Conservation (phyloP, 2,797 vertebrate species). For the Crenuchus spilurus region DNA sequence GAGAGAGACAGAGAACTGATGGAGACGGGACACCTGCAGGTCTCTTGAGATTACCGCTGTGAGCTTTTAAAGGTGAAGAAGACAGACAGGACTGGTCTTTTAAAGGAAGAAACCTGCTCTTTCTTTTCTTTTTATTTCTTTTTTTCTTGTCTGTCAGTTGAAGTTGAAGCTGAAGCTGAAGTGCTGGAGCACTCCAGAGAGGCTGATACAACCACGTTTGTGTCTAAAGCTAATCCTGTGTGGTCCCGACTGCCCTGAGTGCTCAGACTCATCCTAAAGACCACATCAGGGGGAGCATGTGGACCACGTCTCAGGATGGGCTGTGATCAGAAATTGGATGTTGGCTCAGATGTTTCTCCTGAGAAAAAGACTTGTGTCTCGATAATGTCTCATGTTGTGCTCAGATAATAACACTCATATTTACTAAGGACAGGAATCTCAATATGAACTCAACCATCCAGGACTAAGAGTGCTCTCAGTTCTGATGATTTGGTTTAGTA, state of each 20-base stretch:
- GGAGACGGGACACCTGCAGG: not conserved
- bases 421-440: too few relatives aligned
- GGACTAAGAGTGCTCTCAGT: too few relatives aligned
- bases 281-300: not conserved
- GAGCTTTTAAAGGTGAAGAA: not conserved
- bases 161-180: not conserved
- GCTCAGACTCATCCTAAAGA: not conserved
- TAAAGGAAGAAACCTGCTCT: not conserved
- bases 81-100: not conserved
- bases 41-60: not conserved
- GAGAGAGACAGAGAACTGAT: not conserved
- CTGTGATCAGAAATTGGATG: too few relatives aligned
- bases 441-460: too few relatives aligned
- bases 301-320: not conserved
- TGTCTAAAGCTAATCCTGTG: not conserved
- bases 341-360: too few relatives aligned
- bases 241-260: not conserved
- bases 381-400: too few relatives aligned
- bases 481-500: too few relatives aligned
- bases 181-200: not conserved
- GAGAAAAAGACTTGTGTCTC: not conserved
- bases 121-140: not conserved
- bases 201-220: not conserved
- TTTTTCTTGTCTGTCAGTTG: not conserved
- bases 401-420: too few relatives aligned